These are phyloP conservation scores for Nemapogon koenigi DNA, from an alignment of 2,888 invertebrate species.

Conservation along the genomic window DNA sequence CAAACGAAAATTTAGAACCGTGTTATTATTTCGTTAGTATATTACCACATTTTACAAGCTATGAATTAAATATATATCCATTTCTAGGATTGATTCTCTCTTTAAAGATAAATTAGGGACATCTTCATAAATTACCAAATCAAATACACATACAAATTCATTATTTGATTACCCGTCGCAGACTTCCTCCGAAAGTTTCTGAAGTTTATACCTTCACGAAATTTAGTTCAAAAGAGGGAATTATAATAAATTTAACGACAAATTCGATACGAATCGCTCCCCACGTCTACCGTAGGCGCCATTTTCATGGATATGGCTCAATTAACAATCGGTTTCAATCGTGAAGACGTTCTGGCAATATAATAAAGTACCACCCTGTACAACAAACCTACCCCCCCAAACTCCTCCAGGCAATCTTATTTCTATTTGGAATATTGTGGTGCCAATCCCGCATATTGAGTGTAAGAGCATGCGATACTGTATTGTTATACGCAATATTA, in stretches of 20 bases:
- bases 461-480: conserved; percentile 38
- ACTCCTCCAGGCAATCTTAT: conserved; percentile 55
- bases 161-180: too few relatives aligned
- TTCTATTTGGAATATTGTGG: conserved; percentile 65
- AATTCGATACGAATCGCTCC: conserved; percentile 58
- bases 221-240: conserved; percentile 5
- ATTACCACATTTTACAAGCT: too few relatives aligned
- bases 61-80: too few relatives aligned
- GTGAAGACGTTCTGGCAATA: conserved; percentile 53
- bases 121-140: too few relatives aligned
- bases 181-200: too few relatives aligned
- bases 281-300: conserved; percentile 36
- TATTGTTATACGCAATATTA: too few relatives aligned
- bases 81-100: too few relatives aligned
- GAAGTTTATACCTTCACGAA: too few relatives aligned
- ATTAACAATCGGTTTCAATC: conserved; percentile 66
- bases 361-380: conserved; percentile 50
- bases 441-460: conserved; percentile 64
- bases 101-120: too few relatives aligned
- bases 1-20: too few relatives aligned
- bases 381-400: conserved; percentile 22
- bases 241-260: conserved; percentile 52
- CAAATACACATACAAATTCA: too few relatives aligned
- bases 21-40: too few relatives aligned
- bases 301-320: conserved; percentile 65